Evolutionary conservation across 2,888 invertebrate species (phyloP).

Genomic region (Drosophila kokeensis): DNA sequence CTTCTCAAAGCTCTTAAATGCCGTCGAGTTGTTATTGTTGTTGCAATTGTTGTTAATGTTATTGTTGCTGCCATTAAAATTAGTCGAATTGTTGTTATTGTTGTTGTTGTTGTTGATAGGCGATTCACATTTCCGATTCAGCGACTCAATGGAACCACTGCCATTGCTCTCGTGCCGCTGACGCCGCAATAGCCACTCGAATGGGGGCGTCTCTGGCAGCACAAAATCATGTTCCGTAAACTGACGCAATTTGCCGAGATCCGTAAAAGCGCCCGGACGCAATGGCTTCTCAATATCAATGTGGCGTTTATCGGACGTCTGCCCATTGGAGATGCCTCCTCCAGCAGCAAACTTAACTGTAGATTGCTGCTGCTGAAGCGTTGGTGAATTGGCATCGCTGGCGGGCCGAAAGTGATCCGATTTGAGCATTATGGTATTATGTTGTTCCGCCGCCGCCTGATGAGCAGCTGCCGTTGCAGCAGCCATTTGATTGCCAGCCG

Average conservation of each 20-base stretch:
- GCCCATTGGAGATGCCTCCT: constrained; percentile 70
- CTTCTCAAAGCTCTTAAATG: constrained; percentile 80
- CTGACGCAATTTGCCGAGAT: constrained; percentile 87
- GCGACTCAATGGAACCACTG: constrained; percentile 76
- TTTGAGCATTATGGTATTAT: constrained; percentile 92
- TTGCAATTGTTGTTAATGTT: constrained; percentile 60
- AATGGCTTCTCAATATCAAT: constrained; percentile 90
- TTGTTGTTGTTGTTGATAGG: constrained; percentile 57
- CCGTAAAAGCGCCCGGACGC: constrained; percentile 92
- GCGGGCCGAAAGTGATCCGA: constrained; percentile 93
- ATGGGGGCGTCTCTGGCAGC: constrained; percentile 88
- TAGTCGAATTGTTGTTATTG: constrained; percentile 52
- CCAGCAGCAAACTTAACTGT: constrained; percentile 77
- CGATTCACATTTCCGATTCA: constrained; percentile 76
- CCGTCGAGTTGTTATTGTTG: constrained; percentile 75
- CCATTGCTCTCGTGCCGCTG: constrained; percentile 77
- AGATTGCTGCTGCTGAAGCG: constrained; percentile 86
- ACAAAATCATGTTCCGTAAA: constrained; percentile 86
- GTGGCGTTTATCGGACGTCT: constrained; percentile 87
- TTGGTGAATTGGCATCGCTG: constrained; percentile 53
- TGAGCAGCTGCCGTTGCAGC: constrained; percentile 86
- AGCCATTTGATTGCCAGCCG: constrained; percentile 85
- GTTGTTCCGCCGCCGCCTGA: constrained; percentile 64
- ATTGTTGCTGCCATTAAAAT: constrained; percentile 52
- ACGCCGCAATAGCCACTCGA: constrained; percentile 86